Percentiles rank a stretch among this genome's conserved stretches.
Conservation (phyloP, 2,888 invertebrate genomes). For the Lasioglossum oenotherae region DNA sequence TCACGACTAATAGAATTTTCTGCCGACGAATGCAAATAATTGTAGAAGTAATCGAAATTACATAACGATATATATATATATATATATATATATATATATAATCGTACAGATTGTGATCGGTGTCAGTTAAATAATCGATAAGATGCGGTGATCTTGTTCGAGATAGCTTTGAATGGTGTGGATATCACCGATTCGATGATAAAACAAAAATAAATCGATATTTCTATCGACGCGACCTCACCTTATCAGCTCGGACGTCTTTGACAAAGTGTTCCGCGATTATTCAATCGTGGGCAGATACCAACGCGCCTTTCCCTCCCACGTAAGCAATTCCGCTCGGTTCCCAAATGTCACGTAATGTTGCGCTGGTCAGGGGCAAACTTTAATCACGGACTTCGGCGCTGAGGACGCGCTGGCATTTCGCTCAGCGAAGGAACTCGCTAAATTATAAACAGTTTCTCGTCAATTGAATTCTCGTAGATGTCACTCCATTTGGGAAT, state of each 20-base stretch:
- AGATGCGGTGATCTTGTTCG: slow-evolving; percentile 1
- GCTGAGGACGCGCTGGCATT: neutral
- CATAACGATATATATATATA: slow-evolving; percentile 11
- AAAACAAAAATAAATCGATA: neutral
- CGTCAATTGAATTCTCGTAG: neutral
- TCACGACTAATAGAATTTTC: neutral
- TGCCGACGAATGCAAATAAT: neutral
- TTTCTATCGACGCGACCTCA: neutral
- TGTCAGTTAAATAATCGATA: slow-evolving; percentile 28
- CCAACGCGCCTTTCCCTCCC: neutral
- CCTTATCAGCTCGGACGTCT: slow-evolving; percentile 1
- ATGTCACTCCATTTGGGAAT: no score
- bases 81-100: slow-evolving; percentile 29
- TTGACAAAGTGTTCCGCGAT: no score
- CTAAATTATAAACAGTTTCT: neutral
- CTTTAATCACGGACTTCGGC: neutral
- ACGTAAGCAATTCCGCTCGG: neutral
- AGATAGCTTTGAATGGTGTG: neutral
- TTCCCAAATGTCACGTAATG: neutral
- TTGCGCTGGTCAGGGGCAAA: slow-evolving; percentile 2
- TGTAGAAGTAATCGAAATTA: neutral
- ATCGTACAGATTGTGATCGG: slow-evolving; percentile 11
- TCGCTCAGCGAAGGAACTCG: neutral
- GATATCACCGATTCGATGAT: slow-evolving; percentile 5
- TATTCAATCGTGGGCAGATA: neutral